Base-by-base conservation (phyloP, 2,113 vertebrate species). In the Sitta europaea region DNA sequence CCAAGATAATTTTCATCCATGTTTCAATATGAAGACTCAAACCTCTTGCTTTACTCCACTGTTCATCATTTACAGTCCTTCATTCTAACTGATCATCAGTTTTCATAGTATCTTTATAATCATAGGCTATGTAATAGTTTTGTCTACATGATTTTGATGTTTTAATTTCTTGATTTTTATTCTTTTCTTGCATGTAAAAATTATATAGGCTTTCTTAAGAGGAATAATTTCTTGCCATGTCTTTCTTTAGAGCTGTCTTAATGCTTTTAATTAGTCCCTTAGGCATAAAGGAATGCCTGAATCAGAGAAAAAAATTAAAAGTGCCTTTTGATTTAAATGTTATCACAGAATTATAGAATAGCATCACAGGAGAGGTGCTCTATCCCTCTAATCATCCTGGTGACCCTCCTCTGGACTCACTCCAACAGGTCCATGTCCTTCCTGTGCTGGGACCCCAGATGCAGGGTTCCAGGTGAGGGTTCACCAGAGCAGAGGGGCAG, bases 351-450 rank as follows among this genome's bases (percentile, higher is more conserved):
- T 38, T n/a, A 48, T 21, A 40, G n/a, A 63, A 42, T 14, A 66
- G 3, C 35, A 20, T 66, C 16, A 40, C 3, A 25, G 13, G 4
- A 40, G 43, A 66, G 8, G 15, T n/a, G 10, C 4, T 65, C 15
- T 14, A 7, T 47, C 19, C 23, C 13, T 54, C 6, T 38, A 14
- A 45, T 14, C 5, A 17, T 5, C 47, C 10, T 54, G 12, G 16
- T 24, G 3, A 3, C 8, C 10, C 12, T 70, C 12, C n/a, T 21
- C n/a, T 40, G 24, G 24, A 54, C 5, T 13, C 23, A 1, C 3
- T 61, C 38, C 20, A 2, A 2, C 15, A 33, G 14, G 0, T 19
- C 23, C 2, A 6, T 16, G 14, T 13, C 15, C 3, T 53, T 4
- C 38, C 3, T 16, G 12, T 77, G 38, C n/a, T n/a, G 28, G 28